A percentile compares a stretch with the other conserved stretches of the same genome.
phyloP scores from a whole-genome alignment of 2,113 vertebrate species.

The Heterotilapia buettikoferi region DNA sequence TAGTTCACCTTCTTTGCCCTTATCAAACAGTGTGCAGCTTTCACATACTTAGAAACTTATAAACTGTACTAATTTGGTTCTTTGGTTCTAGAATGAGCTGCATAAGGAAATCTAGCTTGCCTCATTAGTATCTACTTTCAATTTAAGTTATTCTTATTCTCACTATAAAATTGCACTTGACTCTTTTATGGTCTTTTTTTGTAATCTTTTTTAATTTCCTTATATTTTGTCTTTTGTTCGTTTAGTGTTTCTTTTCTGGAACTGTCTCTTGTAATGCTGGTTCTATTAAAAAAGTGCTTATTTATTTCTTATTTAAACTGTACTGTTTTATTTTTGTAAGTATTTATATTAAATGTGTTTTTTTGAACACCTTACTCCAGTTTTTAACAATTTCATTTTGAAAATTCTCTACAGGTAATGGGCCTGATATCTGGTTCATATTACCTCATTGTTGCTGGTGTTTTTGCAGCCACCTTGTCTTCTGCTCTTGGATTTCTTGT shows the following conservation, averaged over 20 bases:
- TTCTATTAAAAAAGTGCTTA: no score
- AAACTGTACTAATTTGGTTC: not conserved
- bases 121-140: not conserved
- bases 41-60: not conserved
- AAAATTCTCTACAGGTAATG: conserved; percentile 49
- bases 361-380: not conserved
- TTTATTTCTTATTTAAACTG: not conserved
- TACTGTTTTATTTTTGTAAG: not conserved
- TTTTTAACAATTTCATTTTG: not conserved
- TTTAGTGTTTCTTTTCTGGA: not conserved
- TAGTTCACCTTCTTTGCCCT: not conserved
- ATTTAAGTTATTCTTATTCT: not conserved
- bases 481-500: conserved; percentile 77
- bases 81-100: not conserved
- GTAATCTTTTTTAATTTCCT: not conserved
- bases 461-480: conserved; percentile 74
- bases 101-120: not conserved
- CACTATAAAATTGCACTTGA: not conserved
- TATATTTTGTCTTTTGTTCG: not conserved
- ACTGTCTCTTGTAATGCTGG: not conserved
- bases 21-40: not conserved
- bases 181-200: not conserved
- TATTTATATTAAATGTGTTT: not conserved
- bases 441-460: conserved; percentile 66
- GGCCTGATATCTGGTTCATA: conserved; percentile 66